Percentiles rank a stretch among this genome's conserved stretches.
These are phyloP conservation scores for Pherbina coryleti DNA, from an alignment of 2,888 invertebrate species.

Conservation along the genomic window DNA sequence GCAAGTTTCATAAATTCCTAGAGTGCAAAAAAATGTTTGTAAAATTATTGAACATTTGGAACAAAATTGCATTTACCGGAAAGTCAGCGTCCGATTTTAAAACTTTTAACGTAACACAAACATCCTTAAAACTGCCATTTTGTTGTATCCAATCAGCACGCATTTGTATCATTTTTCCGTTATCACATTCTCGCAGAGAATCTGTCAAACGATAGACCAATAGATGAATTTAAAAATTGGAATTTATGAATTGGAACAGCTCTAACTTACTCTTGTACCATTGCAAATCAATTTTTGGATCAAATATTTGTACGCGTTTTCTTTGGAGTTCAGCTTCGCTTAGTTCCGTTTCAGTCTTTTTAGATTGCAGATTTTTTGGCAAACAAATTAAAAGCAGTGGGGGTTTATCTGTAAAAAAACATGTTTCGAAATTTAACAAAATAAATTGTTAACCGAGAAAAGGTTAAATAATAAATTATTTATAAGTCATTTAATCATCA, in stretches of 20 bases:
- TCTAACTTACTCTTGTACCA: conserved; percentile 64
- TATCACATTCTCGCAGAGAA: conserved; percentile 75
- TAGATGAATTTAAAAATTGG: background rate
- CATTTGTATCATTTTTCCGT: conserved; percentile 77
- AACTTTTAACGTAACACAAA: conserved; percentile 85
- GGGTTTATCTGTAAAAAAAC: conserved; percentile 58
- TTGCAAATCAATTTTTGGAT: conserved; percentile 65
- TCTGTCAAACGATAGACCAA: conserved; percentile 63
- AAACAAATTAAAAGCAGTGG: conserved; percentile 65
- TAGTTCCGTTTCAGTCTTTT: conserved; percentile 66
- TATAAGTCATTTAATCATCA: no score
- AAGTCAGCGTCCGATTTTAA: conserved; percentile 77
- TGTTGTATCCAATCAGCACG: conserved; percentile 84
- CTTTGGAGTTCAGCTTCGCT: conserved; percentile 64
- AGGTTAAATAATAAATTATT: background rate
- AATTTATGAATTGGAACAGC: background rate
- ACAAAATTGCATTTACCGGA: conserved; percentile 70
- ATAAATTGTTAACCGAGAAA: conserved; percentile 35
- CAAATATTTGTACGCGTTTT: conserved; percentile 66
- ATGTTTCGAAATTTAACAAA: background rate
- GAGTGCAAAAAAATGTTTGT: conserved; percentile 44
- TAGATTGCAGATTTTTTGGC: conserved; percentile 66
- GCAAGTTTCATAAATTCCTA: conserved; percentile 84
- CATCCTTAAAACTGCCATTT: conserved; percentile 78
- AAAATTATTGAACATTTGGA: background rate